A percentile compares a stretch with the other conserved stretches of the same genome.
phyloP scores from a whole-genome alignment of 2,888 invertebrate genomes.

The Lochmaea crataegi region DNA sequence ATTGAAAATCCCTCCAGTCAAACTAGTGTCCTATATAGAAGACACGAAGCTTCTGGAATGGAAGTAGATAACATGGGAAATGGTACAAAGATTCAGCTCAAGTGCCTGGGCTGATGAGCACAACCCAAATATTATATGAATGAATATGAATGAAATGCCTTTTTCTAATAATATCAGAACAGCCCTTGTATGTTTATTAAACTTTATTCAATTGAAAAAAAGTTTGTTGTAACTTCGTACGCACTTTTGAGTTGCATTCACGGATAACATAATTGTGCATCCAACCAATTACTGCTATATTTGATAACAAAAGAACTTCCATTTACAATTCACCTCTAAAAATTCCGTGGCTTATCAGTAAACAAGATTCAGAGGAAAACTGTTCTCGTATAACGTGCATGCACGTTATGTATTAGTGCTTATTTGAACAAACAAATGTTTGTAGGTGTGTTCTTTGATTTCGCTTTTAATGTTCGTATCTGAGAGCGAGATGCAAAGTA shows the following conservation, averaged over 20 bases:
- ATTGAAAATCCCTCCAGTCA: no score
- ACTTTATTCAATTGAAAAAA: no score
- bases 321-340: constrained; percentile 6
- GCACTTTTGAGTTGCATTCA: not conserved
- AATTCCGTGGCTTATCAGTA: constrained; percentile 18
- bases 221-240: not conserved
- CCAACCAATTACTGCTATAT: not conserved
- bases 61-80: no score
- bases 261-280: not conserved
- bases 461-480: constrained; percentile 35
- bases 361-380: constrained; percentile 14
- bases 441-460: constrained; percentile 24
- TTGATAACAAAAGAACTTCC: constrained; percentile 10
- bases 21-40: no score
- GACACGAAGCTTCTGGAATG: no score
- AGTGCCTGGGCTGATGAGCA: no score
- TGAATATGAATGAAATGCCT: no score
- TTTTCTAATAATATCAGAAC: no score
- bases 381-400: not conserved
- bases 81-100: no score
- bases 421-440: constrained; percentile 28
- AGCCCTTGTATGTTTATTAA: no score
- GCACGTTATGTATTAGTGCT: constrained; percentile 17
- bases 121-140: no score
- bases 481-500: constrained; percentile 37